Percentiles rank a stretch among this genome's conserved stretches.
phyloP scores from a whole-genome alignment of 37 sponge, comb jelly and placozoan species.

The Amphimedon queenslandica region DNA sequence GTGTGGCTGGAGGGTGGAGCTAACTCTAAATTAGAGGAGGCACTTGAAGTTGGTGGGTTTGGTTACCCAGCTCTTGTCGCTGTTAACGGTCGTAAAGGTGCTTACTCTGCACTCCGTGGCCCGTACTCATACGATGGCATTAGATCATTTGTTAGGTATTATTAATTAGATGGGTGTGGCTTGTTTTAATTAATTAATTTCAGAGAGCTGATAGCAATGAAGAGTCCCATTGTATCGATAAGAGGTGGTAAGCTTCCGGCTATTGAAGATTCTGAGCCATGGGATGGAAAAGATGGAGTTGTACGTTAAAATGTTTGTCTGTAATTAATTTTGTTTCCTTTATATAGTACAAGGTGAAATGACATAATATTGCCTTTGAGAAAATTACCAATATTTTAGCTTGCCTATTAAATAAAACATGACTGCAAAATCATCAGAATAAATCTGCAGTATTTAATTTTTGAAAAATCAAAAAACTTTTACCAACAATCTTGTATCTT shows the following conservation, averaged over 20 bases:
- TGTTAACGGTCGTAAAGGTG: conserved; percentile 69
- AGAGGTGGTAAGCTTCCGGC: conserved; percentile 57
- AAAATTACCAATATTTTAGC: neutral
- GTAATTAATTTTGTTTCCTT: neutral
- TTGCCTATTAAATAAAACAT: too few species aligned
- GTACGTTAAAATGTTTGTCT: conserved; percentile 14
- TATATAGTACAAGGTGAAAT: too few species aligned
- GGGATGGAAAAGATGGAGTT: conserved; percentile 99
- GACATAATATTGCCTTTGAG: neutral
- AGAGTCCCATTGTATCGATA: conserved; percentile 49
- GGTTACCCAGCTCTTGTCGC: conserved; percentile 95
- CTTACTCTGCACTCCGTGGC: conserved; percentile 68
- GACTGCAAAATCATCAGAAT: too few species aligned
- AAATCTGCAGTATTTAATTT: too few species aligned
- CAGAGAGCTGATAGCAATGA: conserved; percentile 54
- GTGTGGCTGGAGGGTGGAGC: conserved; percentile 88
- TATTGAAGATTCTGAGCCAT: conserved; percentile 56
- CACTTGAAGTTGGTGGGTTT: conserved; percentile 91
- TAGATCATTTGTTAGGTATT: conserved; percentile 73
- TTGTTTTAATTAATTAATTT: too few species aligned
- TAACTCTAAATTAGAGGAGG: conserved; percentile 63
- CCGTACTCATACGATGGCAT: conserved; percentile 79
- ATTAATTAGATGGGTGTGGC: too few species aligned
- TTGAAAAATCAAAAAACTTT: too few species aligned
- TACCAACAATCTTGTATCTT: too few species aligned